Base-by-base conservation (phyloP, 1,140 invertebrate genomes). In the Panagrolaimus sp. region DNA sequence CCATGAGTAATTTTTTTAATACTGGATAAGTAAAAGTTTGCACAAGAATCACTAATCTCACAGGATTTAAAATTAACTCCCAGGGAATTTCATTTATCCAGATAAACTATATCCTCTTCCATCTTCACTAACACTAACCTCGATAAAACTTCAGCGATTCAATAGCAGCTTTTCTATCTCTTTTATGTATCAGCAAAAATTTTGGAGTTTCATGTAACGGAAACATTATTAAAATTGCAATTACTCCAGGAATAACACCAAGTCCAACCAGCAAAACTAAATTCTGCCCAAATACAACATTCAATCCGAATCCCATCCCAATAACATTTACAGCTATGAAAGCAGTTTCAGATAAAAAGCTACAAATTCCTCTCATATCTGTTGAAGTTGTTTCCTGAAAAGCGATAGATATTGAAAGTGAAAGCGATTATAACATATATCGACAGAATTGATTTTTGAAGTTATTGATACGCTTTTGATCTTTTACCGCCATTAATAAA, bases 221-320 rank as follows among this genome's bases (percentile, higher is more conserved):
- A 25, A 78, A 51, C 46, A 79, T 72, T 20, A 78, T 71, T 9
- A 78, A 62, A 44, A 78, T 63, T 5, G 65, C 63, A n/a, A 79
- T 16, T 46, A 82, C 31, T 0, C 66, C 76, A 14, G 79, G 78
- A n/a, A 78, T 45, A 0, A 31, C 31, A 8, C 74, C 75, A 45
- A 77, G 46, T 7, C 75, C 75, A 43, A 65, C 65, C 5, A 80
- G 51, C 9, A 31, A 51, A 43, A 43, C 27, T 11, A 27, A 25
- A 20, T 65, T 38, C 4, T 23, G 38, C 68, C 76, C 48, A 63
- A 74, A 68, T 13, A 79, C 43, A 9, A 69, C n/a, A 45, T 78
- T 73, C 73, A 78, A 79, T 38, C 76, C 76, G 43, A 75, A 70
- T n/a, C 70, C 76, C 79, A 78, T 78, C 66, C 76, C 76, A 53